Evolutionary conservation across 1,140 invertebrate species (phyloP).

Genomic region (Ostrea edulis): DNA sequence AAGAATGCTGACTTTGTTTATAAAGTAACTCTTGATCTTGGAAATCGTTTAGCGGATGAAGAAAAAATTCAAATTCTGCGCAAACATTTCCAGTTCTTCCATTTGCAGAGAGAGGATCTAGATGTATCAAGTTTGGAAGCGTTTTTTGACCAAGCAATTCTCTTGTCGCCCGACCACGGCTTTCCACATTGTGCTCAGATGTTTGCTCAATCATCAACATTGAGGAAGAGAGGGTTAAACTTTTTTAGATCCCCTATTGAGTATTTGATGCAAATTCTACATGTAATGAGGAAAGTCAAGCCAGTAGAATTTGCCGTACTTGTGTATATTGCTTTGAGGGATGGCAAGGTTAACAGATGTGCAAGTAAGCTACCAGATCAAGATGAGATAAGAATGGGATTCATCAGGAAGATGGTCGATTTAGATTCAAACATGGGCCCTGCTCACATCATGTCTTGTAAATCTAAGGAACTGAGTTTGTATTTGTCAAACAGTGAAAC

Average conservation of each 20-base stretch:
- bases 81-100: slow-evolving; percentile 18
- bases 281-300: background rate
- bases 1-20: background rate
- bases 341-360: background rate
- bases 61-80: slow-evolving; percentile 16
- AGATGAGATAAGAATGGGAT: slow-evolving; percentile 3
- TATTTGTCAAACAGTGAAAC: background rate
- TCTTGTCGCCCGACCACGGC: background rate
- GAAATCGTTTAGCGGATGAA: background rate
- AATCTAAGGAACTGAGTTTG: background rate
- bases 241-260: slow-evolving; percentile 14
- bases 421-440: background rate
- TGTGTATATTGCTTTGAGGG: background rate
- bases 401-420: slow-evolving; percentile 13
- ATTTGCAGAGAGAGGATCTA: background rate
- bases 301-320: background rate
- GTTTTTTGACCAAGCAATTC: slow-evolving; percentile 15
- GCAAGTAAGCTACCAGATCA: background rate
- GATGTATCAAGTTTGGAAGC: background rate
- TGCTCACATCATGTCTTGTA: background rate
- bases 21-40: background rate
- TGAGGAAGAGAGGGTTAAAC: background rate
- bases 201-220: background rate
- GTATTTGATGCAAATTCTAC: background rate
- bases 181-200: slow-evolving; percentile 29